Base-by-base conservation (phyloP, 53 echinoderm and acorn worm genomes). In the Stichopus horrens region DNA sequence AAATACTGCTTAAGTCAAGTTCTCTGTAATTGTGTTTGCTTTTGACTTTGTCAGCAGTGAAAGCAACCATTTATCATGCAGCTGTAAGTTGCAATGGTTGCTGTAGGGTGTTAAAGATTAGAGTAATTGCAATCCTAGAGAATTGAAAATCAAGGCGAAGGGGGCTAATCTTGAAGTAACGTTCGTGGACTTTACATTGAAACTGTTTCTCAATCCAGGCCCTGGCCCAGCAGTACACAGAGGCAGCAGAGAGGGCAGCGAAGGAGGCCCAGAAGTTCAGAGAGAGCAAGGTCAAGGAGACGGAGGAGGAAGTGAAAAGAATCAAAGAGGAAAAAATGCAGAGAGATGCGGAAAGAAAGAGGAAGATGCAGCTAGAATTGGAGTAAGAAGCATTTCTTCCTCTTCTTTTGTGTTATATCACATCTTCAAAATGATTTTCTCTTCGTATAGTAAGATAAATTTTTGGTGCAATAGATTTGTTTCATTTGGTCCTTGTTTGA, bases 311-410 rank as follows among this genome's bases (percentile, higher is more conserved):
- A 56, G 90, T 98, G 11, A 92, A 96, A 7, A 84, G 91, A 74
- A 85, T 98, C 93, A 98, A 98, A 83, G 93, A 94, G 0, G 99
- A 98, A 82, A 98, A 98, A 83, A 89, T 55, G 83, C 93, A 85
- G 86, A 90, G 95, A 74, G 99, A 98, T 75, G 95, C 90, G 11
- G 95, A 94, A 10, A 91, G 99, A 56, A 89, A 91, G 53, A 88
- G 83, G 51, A 98, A 94, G 91, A 94, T 94, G 93, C 87, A 94
- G 52, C 91, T 96, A 65, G 91, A 98, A 73, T 65, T 98, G 16
- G 91, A 89, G 96, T 96, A 95, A 95, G 95, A 16, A 63, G 63
- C 63, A 0, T 13, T 0, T 63, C 16, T 14, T 63, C 8, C 16
- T 63, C 63, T 63, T 8, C 13, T 60, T 10, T 4, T 60, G 60